Percentiles rank a stretch among this genome's conserved stretches.
Conservation (phyloP, 2,113 vertebrate species). For the Poeciliopsis turrubarensis region DNA sequence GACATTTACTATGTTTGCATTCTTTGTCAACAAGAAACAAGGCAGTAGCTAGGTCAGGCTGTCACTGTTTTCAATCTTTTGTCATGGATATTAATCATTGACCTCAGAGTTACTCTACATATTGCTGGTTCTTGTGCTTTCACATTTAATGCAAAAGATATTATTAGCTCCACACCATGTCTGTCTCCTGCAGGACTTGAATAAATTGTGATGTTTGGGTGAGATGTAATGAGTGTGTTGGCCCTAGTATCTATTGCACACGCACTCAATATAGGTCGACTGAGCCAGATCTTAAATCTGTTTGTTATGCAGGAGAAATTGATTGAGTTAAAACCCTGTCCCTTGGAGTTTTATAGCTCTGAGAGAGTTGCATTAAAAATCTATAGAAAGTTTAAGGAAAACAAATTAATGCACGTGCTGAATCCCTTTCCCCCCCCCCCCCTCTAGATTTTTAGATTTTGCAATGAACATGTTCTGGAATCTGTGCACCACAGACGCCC, state of each 20-base stretch:
- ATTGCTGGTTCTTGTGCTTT: background rate
- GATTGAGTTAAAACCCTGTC: constrained; percentile 22
- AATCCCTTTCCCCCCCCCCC: no score
- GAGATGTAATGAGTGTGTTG: background rate
- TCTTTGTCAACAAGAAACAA: constrained; percentile 7
- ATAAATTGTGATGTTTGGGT: background rate
- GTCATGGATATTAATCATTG: background rate
- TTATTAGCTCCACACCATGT: background rate
- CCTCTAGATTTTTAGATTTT: background rate
- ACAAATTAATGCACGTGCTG: background rate
- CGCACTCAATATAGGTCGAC: background rate
- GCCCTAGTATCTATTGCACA: background rate
- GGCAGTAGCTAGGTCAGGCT: background rate
- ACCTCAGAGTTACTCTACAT: constrained; percentile 1
- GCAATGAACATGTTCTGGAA: background rate
- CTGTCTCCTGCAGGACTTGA: background rate
- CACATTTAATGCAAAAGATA: background rate
- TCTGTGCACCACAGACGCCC: constrained; percentile 7
- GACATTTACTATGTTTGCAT: constrained; percentile 1
- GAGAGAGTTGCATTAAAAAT: background rate
- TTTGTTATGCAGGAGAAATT: background rate
- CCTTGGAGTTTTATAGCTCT: background rate
- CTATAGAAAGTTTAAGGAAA: background rate
- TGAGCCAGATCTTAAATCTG: background rate
- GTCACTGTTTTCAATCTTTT: background rate